These are phyloP conservation scores for Caenorhabditis panamensis DNA, from an alignment of 2,888 invertebrate species.

Conservation along the genomic window DNA sequence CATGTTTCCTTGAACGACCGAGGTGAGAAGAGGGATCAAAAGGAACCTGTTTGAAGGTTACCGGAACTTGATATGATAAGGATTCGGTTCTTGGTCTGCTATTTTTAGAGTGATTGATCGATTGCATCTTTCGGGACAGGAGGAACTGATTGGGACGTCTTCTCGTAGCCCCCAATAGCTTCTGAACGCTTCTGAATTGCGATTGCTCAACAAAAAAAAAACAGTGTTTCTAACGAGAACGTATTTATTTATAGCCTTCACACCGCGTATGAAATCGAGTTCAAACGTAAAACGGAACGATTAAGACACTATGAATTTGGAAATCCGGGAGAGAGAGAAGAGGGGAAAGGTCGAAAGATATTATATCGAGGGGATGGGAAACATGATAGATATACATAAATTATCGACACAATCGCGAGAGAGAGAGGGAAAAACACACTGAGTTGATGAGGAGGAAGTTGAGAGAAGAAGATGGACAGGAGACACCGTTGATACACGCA, in stretches of 20 bases:
- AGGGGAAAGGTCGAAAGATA: constrained; percentile 5
- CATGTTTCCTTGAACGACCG: too few species aligned
- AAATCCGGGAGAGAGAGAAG: constrained; percentile 10
- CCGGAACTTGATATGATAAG: too few species aligned
- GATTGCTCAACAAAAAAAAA: not conserved
- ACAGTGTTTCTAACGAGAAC: constrained; percentile 28
- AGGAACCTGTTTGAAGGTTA: too few species aligned
- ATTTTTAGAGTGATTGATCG: too few species aligned
- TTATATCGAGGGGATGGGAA: constrained; percentile 4
- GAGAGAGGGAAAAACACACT: constrained; percentile 38
- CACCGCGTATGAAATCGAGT: constrained; percentile 62
- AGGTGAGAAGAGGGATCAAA: too few species aligned
- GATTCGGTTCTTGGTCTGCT: too few species aligned
- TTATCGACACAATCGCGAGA: constrained; percentile 46
- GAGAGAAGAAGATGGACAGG: constrained; percentile 27
- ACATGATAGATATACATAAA: constrained; percentile 32
- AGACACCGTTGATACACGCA: constrained; percentile 42
- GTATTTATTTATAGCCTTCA: constrained; percentile 59
- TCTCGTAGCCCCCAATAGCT: too few species aligned
- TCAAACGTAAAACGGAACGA: constrained; percentile 39
- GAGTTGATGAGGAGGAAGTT: constrained; percentile 39
- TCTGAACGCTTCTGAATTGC: too few species aligned
- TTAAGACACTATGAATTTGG: constrained; percentile 9
- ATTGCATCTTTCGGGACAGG: too few species aligned
- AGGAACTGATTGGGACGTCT: too few species aligned